Evolutionary conservation across 1,140 invertebrate genomes (phyloP), one percentile per base, ranked within the genome.

Genomic region (Atta texana): DNA sequence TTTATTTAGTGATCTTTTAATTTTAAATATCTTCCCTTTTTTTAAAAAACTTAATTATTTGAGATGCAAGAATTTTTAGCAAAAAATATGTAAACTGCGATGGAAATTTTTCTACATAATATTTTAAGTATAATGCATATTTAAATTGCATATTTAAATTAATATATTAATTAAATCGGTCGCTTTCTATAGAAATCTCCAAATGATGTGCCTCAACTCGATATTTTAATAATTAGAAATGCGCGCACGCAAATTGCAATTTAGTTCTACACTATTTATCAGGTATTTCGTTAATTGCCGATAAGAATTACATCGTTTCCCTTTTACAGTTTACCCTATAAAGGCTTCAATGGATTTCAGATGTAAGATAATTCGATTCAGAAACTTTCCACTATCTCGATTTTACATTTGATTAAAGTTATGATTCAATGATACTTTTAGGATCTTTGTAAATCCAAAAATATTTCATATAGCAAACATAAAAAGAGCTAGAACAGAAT

Each of bases 61-160:
- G 21, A 51, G 7, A 80, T 16, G 12, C 24, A 51, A 18, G n/a
- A 5, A 61, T 34, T 55, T 55, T 68, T 39, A 68, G 0, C 2
- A 16, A 71, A 18, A 81, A 57, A 44, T 57, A 24, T 44, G 16
- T 39, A 31, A 55, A 4, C n/a, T 18, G 51, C 16, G 53, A 44
- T 44, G 3, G 8, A 57, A 81, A 57, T 10, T 61, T 82, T 49
- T 72, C 53, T 39, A 31, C 18, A 8, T 59, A 21, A 61, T 72
- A 31, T 61, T 31, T 34, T 78, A 88, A 88, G 49, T 31, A n/a
- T 75, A 53, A n/a, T 59, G 34, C 28, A 39, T 66, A 66, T 66
- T 66, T 66, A 80, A 80, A 89, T 87, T 82, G 84, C 49, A 74
- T 59, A 89, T 89, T 90, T 90, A 90, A 87, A 89, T 87, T 75